phyloP scores from a whole-genome alignment of 1,140 invertebrate genomes.

The Sitodiplosis mosellana region DNA sequence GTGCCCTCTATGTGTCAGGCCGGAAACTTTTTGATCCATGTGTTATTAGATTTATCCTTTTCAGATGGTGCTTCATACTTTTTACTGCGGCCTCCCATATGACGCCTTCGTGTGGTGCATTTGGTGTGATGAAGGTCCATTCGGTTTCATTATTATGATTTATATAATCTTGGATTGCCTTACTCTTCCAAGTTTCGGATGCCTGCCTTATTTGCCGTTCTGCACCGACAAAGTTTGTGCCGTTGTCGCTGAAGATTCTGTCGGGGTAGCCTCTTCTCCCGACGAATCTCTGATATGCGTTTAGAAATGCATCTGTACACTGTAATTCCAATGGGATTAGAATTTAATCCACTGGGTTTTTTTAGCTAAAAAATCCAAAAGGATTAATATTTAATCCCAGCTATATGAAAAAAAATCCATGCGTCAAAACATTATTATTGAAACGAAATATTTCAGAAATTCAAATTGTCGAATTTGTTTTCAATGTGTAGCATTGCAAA shows the following conservation, averaged over 20 bases:
- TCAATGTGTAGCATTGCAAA: too few species aligned
- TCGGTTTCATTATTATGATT: conserved; percentile 7
- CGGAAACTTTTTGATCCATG: too few species aligned
- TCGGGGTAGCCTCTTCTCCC: conserved; percentile 11
- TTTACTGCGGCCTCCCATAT: conserved; percentile 19
- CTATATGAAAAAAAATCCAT: too few species aligned
- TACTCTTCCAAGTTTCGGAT: background rate
- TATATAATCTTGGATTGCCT: background rate
- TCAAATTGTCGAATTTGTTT: too few species aligned
- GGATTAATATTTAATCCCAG: too few species aligned
- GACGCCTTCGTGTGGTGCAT: conserved; percentile 16
- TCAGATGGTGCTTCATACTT: conserved; percentile 10
- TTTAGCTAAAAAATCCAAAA: too few species aligned
- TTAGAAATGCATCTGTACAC: conserved; percentile 13
- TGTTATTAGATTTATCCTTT: too few species aligned
- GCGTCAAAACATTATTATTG: too few species aligned
- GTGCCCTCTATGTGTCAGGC: too few species aligned
- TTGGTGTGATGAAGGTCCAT: conserved; percentile 11
- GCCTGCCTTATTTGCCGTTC: conserved; percentile 9
- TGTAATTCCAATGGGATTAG: too few species aligned
- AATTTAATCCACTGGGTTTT: too few species aligned
- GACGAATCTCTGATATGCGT: conserved; percentile 9
- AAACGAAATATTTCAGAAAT: too few species aligned
- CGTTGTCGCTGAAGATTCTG: conserved; percentile 18
- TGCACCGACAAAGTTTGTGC: conserved; percentile 19